A percentile compares a stretch with the other conserved stretches of the same genome.
These are phyloP conservation scores for Spisula solida DNA, from an alignment of 2,888 invertebrate genomes.

Conservation along the genomic window DNA sequence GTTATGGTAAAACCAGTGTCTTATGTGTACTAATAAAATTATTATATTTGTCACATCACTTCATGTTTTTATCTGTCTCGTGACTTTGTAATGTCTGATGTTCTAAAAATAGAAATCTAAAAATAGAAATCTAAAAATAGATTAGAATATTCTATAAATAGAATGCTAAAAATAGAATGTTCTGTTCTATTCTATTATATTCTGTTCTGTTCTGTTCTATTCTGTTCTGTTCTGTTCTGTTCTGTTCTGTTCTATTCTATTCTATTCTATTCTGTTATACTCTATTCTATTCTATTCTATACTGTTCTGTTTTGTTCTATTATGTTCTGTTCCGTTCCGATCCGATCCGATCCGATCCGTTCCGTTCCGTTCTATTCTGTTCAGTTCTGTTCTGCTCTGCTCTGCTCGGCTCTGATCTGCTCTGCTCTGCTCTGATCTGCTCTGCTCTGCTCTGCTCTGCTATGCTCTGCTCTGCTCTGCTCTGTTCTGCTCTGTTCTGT, in stretches of 20 bases:
- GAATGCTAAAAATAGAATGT: too few species aligned
- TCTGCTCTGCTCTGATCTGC: background rate
- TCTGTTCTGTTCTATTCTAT: background rate
- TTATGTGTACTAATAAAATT: too few species aligned
- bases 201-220: background rate
- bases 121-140: too few species aligned
- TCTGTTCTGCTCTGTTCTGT: slow-evolving; percentile 1
- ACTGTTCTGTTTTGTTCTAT: slow-evolving; percentile 2
- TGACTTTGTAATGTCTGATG: too few species aligned
- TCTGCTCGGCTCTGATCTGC: too few species aligned
- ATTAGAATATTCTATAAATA: too few species aligned
- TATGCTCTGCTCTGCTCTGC: background rate
- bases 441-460: background rate
- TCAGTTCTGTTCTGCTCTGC: background rate
- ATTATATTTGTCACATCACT: too few species aligned
- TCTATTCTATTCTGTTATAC: background rate
- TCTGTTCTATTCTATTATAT: too few species aligned
- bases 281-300: background rate
- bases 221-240: slow-evolving; percentile 1
- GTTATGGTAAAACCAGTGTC: too few species aligned
- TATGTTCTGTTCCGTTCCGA: too few species aligned
- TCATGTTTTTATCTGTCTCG: too few species aligned
- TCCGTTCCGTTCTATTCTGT: background rate
- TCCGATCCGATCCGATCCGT: background rate
- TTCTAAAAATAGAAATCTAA: too few species aligned